These are phyloP conservation scores for Contarinia nasturtii DNA, from an alignment of 1,140 invertebrate species.

Conservation along the genomic window DNA sequence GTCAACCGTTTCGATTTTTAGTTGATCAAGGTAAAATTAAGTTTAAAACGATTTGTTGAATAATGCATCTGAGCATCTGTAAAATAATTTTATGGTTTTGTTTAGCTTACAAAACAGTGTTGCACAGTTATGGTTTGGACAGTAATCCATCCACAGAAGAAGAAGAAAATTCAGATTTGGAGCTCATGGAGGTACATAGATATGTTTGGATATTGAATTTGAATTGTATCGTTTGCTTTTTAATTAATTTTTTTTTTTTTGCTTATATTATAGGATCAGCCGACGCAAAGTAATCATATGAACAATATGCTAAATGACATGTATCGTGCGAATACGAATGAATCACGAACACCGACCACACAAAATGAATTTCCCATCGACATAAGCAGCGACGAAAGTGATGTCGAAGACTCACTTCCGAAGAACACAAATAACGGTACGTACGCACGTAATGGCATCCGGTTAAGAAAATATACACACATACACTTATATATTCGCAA, in stretches of 20 bases:
- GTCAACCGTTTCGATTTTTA: slow-evolving; percentile 39
- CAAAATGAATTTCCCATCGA: slow-evolving; percentile 26
- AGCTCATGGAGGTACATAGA: slow-evolving; percentile 24
- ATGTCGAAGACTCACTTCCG: slow-evolving; percentile 16
- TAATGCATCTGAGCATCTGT: slow-evolving; percentile 11
- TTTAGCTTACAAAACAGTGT: slow-evolving; percentile 30
- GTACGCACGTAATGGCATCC: neutral
- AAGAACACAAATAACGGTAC: neutral
- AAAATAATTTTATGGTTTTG: neutral
- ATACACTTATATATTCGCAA: too few species aligned
- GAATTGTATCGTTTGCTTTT: too few species aligned
- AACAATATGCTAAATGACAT: slow-evolving; percentile 28
- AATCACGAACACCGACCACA: slow-evolving; percentile 13
- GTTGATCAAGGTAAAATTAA: slow-evolving; percentile 36
- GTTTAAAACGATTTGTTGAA: slow-evolving; percentile 20
- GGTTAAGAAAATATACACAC: too few species aligned
- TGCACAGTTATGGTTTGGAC: slow-evolving; percentile 34
- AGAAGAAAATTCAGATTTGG: slow-evolving; percentile 27
- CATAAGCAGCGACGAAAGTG: slow-evolving; percentile 35
- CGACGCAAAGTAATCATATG: slow-evolving; percentile 12
- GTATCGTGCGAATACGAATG: slow-evolving; percentile 28
- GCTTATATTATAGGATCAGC: neutral
- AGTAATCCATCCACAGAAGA: slow-evolving; percentile 29
- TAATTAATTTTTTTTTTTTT: neutral
- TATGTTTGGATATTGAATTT: slow-evolving; percentile 2